Conservation (phyloP, 2,888 invertebrate species). For the Tetrapedia diversipes region DNA sequence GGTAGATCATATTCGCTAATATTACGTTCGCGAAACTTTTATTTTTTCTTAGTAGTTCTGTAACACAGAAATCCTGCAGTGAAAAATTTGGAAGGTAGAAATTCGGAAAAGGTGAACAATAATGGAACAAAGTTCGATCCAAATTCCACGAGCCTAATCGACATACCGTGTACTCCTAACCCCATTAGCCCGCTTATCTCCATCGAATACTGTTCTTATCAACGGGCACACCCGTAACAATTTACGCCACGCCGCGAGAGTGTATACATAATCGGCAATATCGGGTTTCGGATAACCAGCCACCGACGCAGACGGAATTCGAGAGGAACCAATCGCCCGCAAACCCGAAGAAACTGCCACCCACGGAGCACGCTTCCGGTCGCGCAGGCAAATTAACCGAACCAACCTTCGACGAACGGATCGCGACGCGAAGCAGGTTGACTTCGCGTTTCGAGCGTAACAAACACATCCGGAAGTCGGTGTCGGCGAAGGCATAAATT, state of each 20-base stretch:
- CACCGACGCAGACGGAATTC: background rate
- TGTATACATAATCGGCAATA: background rate
- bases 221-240: background rate
- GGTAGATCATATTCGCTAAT: no score
- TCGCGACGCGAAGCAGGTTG: slow-evolving; percentile 4
- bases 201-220: slow-evolving; percentile 6
- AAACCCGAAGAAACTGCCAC: background rate
- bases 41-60: no score
- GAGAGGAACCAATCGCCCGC: background rate
- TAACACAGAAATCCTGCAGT: no score
- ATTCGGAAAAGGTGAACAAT: background rate
- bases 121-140: background rate
- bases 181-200: slow-evolving; percentile 1
- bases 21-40: no score
- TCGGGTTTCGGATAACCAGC: background rate
- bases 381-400: background rate
- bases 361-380: no score
- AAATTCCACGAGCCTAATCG: background rate
- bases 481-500: slow-evolving; percentile 41
- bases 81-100: background rate
- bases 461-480: slow-evolving; percentile 23
- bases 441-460: slow-evolving; percentile 1
- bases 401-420: slow-evolving; percentile 5
- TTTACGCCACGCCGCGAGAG: background rate
- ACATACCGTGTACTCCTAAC: no score